Conservation (phyloP, 2,888 invertebrate species). For the Cephonodes hylas region DNA sequence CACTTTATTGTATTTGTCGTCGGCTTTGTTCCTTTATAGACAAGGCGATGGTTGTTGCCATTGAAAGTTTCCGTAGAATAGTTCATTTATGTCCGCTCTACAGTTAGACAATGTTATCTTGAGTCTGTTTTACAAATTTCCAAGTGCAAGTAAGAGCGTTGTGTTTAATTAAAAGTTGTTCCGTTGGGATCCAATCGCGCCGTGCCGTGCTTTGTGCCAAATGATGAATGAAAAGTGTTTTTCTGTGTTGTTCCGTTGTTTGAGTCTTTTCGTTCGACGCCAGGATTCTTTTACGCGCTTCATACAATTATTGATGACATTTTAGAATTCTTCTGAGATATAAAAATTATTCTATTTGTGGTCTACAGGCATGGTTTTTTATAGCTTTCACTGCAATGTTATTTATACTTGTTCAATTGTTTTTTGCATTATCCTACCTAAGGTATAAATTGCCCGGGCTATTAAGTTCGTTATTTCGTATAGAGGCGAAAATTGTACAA, state of each 20-base stretch:
- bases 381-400: too few species aligned
- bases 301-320: neutral
- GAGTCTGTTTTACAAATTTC: conserved; percentile 53
- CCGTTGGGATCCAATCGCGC: conserved; percentile 40
- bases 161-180: conserved; percentile 66
- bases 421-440: too few species aligned
- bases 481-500: too few species aligned
- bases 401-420: too few species aligned
- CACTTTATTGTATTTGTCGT: neutral
- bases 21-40: neutral
- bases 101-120: conserved; percentile 51
- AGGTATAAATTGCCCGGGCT: too few species aligned
- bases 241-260: neutral
- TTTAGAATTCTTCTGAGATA: neutral
- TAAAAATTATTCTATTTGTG: too few species aligned
- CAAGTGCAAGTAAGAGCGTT: conserved; percentile 49
- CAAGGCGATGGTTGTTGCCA: neutral
- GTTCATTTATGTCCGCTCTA: conserved; percentile 30
- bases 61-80: conserved; percentile 20
- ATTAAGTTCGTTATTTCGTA: too few species aligned
- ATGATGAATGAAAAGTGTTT: conserved; percentile 37
- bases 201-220: conserved; percentile 39
- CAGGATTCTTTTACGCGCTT: neutral
- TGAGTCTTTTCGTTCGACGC: neutral
- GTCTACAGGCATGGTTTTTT: too few species aligned